Evolutionary conservation across 2,113 vertebrate species (phyloP).

Genomic region (Tachysurus vachellii): DNA sequence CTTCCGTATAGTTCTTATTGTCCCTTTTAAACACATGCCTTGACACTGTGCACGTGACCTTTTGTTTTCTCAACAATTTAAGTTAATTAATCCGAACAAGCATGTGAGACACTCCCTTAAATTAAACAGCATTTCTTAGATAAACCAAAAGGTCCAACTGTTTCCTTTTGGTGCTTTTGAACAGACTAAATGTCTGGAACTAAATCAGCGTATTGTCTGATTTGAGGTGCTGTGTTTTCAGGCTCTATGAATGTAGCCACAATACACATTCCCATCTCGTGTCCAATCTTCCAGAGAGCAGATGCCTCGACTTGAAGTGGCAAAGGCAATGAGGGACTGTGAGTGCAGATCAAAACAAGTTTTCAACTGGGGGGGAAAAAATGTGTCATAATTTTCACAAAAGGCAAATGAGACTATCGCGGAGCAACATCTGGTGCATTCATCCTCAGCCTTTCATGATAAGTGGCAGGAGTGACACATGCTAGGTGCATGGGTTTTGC

Average conservation of each 20-base stretch:
- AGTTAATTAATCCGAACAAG: not conserved
- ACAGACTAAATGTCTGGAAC: slow-evolving; percentile 62
- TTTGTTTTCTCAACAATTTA: not conserved
- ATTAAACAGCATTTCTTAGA: slow-evolving; percentile 4
- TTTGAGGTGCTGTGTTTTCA: slow-evolving; percentile 63
- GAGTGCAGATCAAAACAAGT: slow-evolving; percentile 51
- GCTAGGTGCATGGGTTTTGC: not conserved
- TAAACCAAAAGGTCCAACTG: not conserved
- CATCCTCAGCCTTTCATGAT: slow-evolving; percentile 41
- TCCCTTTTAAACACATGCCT: not conserved
- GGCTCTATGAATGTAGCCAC: slow-evolving; percentile 74
- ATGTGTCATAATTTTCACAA: slow-evolving; percentile 53
- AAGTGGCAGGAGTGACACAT: slow-evolving; percentile 43
- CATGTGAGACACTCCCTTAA: not conserved
- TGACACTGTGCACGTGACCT: not conserved
- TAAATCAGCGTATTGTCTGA: slow-evolving; percentile 69
- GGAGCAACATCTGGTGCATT: slow-evolving; percentile 44
- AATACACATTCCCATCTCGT: slow-evolving; percentile 73
- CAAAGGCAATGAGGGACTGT: slow-evolving; percentile 43
- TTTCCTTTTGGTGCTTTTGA: slow-evolving; percentile 65
- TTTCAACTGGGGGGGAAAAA: slow-evolving; percentile 31
- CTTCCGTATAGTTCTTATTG: not conserved
- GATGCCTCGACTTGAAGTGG: slow-evolving; percentile 51
- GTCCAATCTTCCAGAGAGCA: slow-evolving; percentile 63
- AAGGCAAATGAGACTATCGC: slow-evolving; percentile 49